Conservation (phyloP, 2,888 invertebrate genomes). For the Imbricaverruca yamaguchii region DNA sequence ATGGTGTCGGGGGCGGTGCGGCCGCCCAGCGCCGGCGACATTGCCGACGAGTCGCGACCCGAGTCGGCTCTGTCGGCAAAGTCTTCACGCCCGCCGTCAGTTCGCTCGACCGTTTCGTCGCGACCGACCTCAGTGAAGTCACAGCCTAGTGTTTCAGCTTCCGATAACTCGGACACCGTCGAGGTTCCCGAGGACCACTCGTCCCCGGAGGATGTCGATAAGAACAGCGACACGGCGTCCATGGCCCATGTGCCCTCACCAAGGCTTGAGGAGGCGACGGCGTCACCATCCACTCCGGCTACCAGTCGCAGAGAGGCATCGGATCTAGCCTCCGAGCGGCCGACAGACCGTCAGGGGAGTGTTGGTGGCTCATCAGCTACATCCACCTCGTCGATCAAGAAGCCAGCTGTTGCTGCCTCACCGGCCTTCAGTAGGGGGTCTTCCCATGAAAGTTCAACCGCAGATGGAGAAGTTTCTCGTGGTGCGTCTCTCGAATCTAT, state of each 20-base stretch:
- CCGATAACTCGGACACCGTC: background rate
- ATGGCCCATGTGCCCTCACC: background rate
- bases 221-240: background rate
- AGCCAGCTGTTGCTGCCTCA: too few species aligned
- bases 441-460: too few species aligned
- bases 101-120: background rate
- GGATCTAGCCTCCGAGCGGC: background rate
- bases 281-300: background rate
- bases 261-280: background rate
- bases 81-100: background rate
- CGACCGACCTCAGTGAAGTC: background rate
- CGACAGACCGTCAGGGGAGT: background rate
- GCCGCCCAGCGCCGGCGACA: background rate
- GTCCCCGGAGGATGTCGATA: background rate
- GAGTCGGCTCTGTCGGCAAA: background rate
- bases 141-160: background rate
- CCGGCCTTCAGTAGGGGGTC: too few species aligned
- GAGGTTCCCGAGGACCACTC: constrained; percentile 17
- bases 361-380: too few species aligned
- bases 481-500: too few species aligned
- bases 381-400: too few species aligned
- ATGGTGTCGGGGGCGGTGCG: background rate
- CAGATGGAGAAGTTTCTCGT: too few species aligned
- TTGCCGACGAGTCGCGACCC: constrained; percentile 3
- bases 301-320: background rate